phyloP scores from a whole-genome alignment of 2,113 vertebrate species.

The Leucosticte australis region DNA sequence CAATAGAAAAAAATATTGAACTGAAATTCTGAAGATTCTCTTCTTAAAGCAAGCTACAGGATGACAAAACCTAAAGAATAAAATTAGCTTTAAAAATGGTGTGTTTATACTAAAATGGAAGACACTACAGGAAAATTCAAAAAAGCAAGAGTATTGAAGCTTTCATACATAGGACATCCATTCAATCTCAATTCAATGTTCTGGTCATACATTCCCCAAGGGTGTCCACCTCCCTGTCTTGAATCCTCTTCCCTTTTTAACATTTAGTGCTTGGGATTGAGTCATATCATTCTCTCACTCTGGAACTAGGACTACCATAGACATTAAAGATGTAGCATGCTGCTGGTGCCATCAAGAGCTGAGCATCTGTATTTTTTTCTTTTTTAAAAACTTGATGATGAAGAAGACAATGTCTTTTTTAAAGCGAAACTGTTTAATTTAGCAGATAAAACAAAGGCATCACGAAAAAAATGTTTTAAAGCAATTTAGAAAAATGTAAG shows the following conservation, averaged over 20 bases:
- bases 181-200: not conserved
- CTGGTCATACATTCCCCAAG: not conserved
- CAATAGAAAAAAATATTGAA: not conserved
- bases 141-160: not conserved
- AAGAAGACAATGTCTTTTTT: not conserved
- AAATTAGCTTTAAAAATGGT: not conserved
- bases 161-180: not conserved
- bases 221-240: not conserved
- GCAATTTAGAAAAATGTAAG: not conserved
- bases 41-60: not conserved
- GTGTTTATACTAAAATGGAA: not conserved
- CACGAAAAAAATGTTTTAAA: not conserved
- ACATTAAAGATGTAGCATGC: not conserved
- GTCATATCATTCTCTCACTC: not conserved
- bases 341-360: not conserved
- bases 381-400: not conserved
- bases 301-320: not conserved
- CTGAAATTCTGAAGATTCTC: not conserved
- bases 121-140: not conserved
- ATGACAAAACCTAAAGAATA: not conserved
- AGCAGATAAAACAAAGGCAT: not conserved
- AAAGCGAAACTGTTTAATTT: not conserved
- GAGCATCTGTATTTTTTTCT: not conserved
- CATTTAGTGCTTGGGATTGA: not conserved
- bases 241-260: not conserved